These are phyloP conservation scores for Fukomys damarensis DNA, from an alignment of 2,113 vertebrate genomes.

Conservation along the genomic window DNA sequence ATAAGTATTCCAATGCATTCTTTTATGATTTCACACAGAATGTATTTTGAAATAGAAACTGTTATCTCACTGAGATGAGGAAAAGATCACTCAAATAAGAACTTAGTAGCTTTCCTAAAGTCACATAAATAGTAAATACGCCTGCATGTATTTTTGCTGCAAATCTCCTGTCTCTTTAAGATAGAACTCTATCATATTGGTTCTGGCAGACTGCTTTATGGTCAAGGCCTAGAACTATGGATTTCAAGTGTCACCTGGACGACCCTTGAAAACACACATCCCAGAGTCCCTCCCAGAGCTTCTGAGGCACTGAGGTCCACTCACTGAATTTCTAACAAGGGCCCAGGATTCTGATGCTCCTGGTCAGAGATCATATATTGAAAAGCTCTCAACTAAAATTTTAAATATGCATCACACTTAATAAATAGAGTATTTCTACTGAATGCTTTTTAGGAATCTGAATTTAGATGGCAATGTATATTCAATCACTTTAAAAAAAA, in stretches of 20 bases:
- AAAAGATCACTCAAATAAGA: constrained; percentile 1
- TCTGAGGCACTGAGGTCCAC: background rate
- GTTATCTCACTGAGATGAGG: background rate
- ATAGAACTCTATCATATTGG: background rate
- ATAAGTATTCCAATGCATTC: background rate
- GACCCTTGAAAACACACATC: background rate
- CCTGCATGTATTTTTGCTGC: background rate
- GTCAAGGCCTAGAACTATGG: background rate
- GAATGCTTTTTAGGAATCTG: background rate
- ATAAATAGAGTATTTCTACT: background rate
- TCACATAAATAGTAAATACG: background rate
- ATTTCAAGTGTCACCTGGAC: background rate
- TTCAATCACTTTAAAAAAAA: background rate
- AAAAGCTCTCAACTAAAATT: background rate
- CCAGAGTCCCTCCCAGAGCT: background rate
- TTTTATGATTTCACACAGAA: background rate
- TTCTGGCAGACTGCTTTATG: background rate
- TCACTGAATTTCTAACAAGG: background rate
- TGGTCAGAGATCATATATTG: background rate
- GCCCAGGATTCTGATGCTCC: background rate
- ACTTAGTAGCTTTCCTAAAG: background rate
- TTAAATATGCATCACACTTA: background rate
- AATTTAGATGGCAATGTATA: background rate
- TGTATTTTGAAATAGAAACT: background rate
- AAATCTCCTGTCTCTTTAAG: background rate